Base-by-base conservation (phyloP, 2,797 vertebrate genomes). In the Macroramphosus scolopax region DNA sequence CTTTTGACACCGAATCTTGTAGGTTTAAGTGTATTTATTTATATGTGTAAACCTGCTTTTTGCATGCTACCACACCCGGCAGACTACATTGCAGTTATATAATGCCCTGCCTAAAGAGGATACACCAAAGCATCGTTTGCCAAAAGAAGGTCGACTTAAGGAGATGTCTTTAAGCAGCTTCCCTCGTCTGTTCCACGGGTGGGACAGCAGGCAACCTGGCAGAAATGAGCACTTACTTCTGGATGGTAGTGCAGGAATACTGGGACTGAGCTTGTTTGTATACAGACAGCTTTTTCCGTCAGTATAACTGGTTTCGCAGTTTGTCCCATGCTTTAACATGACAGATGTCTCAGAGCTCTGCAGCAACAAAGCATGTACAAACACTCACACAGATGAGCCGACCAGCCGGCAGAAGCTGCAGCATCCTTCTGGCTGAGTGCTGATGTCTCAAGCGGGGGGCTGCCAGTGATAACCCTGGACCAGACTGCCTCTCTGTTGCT, bases 391-490 rank as follows among this genome's bases (percentile, higher is more conserved):
- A 46, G 14, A 28, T 5, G 7, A 12, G 14, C 15, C 43, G 44
- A 55, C 41, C 46, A 45, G 56, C 59, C 39, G 39, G 41, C 55
- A 59, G 52, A 51, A 61, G 59, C 69, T 17, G 48, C 63, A 40
- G 48, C 58, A 53, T 78, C 73, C 72, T 70, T 57, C 67, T 76
- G 71, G 71, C 77, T 9, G 44, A 52, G 48, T 28, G 38, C 71
- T 76, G 71, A 65, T 30, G 57, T 75, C 72, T 79, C 77, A 71
- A 77, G 74, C 81, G 82, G 81, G 81, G 76, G 81, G 74, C 73
- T 40, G 15, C 63, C 68, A 73, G 65, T 51, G 63, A 75, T 70
- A 72, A 63, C 58, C 53, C 65, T 87, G 84, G 83, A 68, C 81
- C 86, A 83, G 61, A 17, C 50, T 24, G 44, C 46, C 52, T 56